Conservation (phyloP, 2,888 invertebrate genomes). For the Geophilus truncorum region DNA sequence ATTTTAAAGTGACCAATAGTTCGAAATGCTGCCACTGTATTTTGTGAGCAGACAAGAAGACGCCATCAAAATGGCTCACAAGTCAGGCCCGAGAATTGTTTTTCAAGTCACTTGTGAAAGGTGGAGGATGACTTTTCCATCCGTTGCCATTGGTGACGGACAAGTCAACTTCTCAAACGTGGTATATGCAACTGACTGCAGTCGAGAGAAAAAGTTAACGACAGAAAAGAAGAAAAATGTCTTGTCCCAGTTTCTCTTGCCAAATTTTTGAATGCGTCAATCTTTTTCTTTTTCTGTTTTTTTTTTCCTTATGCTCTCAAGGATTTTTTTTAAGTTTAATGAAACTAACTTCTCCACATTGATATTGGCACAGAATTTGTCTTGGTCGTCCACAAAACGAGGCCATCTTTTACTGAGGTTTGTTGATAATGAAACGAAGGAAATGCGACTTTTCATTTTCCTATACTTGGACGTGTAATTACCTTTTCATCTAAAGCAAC, state of each 20-base stretch:
- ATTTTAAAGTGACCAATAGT: background rate
- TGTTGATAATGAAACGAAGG: background rate
- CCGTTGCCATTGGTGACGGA: background rate
- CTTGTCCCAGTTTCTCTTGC: conserved; percentile 12
- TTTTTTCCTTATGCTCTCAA: background rate
- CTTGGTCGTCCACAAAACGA: background rate
- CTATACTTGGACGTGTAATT: background rate
- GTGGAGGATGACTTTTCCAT: background rate
- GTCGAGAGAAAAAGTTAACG: background rate
- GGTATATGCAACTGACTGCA: conserved; percentile 12
- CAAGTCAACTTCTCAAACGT: background rate
- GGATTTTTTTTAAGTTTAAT: background rate
- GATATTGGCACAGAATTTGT: background rate
- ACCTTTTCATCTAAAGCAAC: background rate
- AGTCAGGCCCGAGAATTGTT: background rate
- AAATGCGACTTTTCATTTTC: background rate
- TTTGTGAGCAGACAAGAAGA: background rate
- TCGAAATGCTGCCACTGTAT: background rate
- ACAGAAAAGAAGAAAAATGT: background rate
- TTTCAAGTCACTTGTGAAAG: background rate
- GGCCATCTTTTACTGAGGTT: background rate
- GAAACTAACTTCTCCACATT: background rate
- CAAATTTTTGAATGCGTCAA: conserved; percentile 20
- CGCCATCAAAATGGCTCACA: background rate
- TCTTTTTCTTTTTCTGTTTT: background rate